Evolutionary conservation across 2,113 vertebrate species (phyloP).

Genomic region (Chionodraco myersi): DNA sequence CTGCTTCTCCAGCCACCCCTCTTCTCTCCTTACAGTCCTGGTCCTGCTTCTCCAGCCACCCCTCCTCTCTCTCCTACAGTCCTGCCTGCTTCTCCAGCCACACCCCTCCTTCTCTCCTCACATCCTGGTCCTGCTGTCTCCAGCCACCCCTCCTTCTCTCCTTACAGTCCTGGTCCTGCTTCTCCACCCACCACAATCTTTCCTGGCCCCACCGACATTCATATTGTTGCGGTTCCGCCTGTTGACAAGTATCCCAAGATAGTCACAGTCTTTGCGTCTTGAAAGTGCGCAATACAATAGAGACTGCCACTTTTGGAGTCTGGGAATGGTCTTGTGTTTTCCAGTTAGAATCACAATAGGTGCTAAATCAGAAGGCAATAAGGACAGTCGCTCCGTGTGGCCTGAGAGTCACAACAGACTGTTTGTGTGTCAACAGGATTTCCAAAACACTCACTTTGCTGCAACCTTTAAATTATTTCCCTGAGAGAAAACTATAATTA

Average conservation of each 20-base stretch:
- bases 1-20: neutral
- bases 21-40: too few relatives aligned
- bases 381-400: conserved; percentile 8
- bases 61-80: neutral
- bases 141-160: conserved; percentile 2
- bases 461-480: conserved; percentile 36
- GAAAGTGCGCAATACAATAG: conserved; percentile 25
- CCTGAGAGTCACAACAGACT: conserved; percentile 8
- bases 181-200: conserved; percentile 49
- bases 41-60: neutral
- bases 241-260: conserved; percentile 33
- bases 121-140: neutral
- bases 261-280: conserved; percentile 38
- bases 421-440: conserved; percentile 43
- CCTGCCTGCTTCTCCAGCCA: too few relatives aligned
- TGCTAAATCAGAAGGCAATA: neutral
- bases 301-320: conserved; percentile 14
- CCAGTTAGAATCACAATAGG: conserved; percentile 16
- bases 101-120: neutral
- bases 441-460: conserved; percentile 32
- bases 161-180: conserved; percentile 9
- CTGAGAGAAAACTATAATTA: conserved; percentile 74
- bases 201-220: conserved; percentile 45
- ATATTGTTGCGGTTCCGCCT: conserved; percentile 56
- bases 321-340: neutral